Evolutionary conservation across 1,140 invertebrate species (phyloP), one percentile per base, ranked within the genome.

Genomic region (Oryzaephilus surinamensis): DNA sequence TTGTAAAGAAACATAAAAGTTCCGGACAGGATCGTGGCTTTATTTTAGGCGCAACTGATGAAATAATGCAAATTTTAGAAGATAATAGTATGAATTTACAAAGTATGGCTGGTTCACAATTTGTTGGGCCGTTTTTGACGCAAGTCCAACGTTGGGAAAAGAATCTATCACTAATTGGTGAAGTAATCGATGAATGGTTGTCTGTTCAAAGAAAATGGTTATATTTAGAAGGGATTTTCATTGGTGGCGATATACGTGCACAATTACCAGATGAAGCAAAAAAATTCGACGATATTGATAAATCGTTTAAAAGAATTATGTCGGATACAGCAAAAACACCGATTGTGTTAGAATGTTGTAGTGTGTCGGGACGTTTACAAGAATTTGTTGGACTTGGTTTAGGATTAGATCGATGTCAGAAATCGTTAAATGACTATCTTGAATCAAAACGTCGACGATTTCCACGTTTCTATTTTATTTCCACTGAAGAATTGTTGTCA

Each of bases 381-480:
- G 83, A 90, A 50, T 78, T 95, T 29, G 67, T 81, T 52, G 66
- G 65, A 20, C 65, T 94, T n/a, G 76, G 75, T 32, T 42, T 65
- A 16, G 81, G 81, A 1, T 63, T 95, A 14, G 88, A 94, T 55
- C 80, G 74, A 49, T 94, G 89, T 64, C 87, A 92, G 64, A 93
- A 93, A 58, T 88, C 86, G 1, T 64, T 95, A 26, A 87, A 84
- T 50, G 83, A 92, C 52, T 94, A 93, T 62, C 66, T 94, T 32
- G 85, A 90, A 55, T 78, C 77, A 1, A 94, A 93, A 63, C 66
- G 89, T 43, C 75, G 81, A 41, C 71, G 85, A 33, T 94, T 93
- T 58, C 85, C 89, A 18, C 62, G 91, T 49, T 94, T 95, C 63
- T 92, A 84, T 65, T 94, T 95, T 58, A 84, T 95, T 46, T 92